Evolutionary conservation across 2,113 vertebrate genomes (phyloP).

Genomic region (Neomonachus schauinslandi): DNA sequence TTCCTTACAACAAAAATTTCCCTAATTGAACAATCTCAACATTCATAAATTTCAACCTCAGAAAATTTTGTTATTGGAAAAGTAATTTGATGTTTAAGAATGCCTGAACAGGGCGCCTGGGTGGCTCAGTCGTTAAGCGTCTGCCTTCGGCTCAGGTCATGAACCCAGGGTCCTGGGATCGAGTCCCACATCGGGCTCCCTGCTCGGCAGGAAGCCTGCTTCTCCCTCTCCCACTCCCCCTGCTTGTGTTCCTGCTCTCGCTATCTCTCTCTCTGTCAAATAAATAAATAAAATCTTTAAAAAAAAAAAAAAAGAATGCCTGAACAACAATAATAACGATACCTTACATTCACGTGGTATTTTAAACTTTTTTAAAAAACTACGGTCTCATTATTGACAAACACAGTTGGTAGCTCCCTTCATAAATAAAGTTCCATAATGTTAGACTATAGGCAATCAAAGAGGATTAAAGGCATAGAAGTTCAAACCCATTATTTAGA

Average conservation of each 20-base stretch:
- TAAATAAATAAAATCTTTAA: too few species aligned
- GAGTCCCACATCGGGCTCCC: too few species aligned
- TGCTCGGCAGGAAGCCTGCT: too few species aligned
- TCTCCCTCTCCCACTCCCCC: too few species aligned
- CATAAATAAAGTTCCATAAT: not conserved
- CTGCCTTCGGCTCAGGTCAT: too few species aligned
- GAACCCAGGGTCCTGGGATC: too few species aligned
- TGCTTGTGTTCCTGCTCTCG: too few species aligned
- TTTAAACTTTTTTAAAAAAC: not conserved
- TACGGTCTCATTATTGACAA: not conserved
- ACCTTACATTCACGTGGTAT: not conserved
- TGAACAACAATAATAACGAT: not conserved
- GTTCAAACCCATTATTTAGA: not conserved
- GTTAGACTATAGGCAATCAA: not conserved
- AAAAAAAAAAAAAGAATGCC: too few species aligned
- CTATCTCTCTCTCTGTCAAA: too few species aligned
- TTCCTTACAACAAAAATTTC: not conserved
- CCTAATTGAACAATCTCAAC: not conserved
- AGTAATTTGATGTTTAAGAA: not conserved
- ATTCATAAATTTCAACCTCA: constrained; percentile 26
- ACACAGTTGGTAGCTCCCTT: not conserved
- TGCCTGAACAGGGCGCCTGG: not conserved
- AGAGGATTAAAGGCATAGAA: not conserved
- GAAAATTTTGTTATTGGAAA: not conserved
- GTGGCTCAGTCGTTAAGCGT: too few species aligned